phyloP scores from a whole-genome alignment of 2,888 invertebrate species.

The Agriopis marginaria region DNA sequence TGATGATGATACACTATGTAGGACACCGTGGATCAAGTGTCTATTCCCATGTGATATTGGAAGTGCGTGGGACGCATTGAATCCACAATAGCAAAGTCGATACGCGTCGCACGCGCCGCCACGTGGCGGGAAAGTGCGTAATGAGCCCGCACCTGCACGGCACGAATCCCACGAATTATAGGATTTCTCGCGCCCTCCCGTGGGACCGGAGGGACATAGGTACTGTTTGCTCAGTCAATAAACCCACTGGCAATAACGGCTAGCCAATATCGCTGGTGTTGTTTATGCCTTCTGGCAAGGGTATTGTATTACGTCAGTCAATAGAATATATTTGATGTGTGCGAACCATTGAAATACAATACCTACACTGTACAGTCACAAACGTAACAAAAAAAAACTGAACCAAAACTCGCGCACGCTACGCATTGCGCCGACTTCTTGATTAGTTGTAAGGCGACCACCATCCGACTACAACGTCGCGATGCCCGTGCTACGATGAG shows the following conservation, averaged over 20 bases:
- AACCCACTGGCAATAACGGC: constrained; percentile 69
- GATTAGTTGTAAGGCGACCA: too few relatives aligned
- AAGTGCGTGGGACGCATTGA: constrained; percentile 66
- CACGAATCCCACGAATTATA: constrained; percentile 81
- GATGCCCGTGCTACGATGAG: too few relatives aligned
- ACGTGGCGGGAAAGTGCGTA: constrained; percentile 81
- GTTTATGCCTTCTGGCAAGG: constrained; percentile 55
- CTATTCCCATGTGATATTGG: constrained; percentile 50
- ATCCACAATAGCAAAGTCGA: constrained; percentile 63
- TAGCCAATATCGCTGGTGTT: constrained; percentile 60
- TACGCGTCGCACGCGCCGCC: constrained; percentile 73
- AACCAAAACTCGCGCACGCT: too few relatives aligned
- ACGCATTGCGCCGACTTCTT: too few relatives aligned
- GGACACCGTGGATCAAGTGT: constrained; percentile 56
- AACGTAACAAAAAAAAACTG: too few relatives aligned
- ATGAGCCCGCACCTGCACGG: constrained; percentile 84
- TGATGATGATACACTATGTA: background rate
- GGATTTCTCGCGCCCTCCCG: constrained; percentile 86
- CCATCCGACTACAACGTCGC: too few relatives aligned
- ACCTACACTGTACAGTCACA: too few relatives aligned
- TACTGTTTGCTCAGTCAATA: constrained; percentile 80
- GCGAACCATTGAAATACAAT: background rate
- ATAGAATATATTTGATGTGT: constrained; percentile 34
- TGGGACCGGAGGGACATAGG: constrained; percentile 67
- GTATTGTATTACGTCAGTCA: constrained; percentile 54